A percentile compares a stretch with the other conserved stretches of the same genome.
phyloP scores from a whole-genome alignment of 2,113 vertebrate genomes.

The Mobula birostris region DNA sequence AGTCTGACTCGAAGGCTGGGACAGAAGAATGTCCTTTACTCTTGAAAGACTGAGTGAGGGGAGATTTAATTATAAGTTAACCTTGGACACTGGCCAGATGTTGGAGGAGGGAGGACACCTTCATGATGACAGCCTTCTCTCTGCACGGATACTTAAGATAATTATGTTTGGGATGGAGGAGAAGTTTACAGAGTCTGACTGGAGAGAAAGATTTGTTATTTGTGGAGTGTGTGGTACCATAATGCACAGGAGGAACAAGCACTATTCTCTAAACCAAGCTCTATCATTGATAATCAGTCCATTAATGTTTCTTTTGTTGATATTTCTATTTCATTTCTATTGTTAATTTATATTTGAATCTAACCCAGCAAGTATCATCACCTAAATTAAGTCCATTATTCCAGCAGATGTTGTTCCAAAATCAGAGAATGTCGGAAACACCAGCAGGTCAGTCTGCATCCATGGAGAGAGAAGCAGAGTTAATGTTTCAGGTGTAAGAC shows the following conservation, averaged over 20 bases:
- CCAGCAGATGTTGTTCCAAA: too few species aligned
- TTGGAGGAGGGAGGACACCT: neutral
- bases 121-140: neutral
- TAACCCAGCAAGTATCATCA: neutral
- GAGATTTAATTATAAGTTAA: constrained; percentile 18
- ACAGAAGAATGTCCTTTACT: constrained; percentile 15
- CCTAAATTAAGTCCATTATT: neutral
- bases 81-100: constrained; percentile 21
- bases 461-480: too few species aligned
- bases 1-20: neutral
- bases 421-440: too few species aligned
- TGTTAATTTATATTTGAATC: neutral
- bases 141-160: neutral
- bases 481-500: too few species aligned
- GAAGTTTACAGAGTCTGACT: neutral
- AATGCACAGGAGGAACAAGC: neutral
- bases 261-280: neutral
- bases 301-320: neutral
- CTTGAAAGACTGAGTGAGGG: neutral
- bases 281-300: neutral
- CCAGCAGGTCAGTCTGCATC: too few species aligned
- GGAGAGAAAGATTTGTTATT: neutral
- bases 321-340: neutral
- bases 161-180: neutral
- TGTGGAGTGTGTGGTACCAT: neutral